Base-by-base conservation (phyloP, 2,888 invertebrate genomes). In the Germaria angustata region DNA sequence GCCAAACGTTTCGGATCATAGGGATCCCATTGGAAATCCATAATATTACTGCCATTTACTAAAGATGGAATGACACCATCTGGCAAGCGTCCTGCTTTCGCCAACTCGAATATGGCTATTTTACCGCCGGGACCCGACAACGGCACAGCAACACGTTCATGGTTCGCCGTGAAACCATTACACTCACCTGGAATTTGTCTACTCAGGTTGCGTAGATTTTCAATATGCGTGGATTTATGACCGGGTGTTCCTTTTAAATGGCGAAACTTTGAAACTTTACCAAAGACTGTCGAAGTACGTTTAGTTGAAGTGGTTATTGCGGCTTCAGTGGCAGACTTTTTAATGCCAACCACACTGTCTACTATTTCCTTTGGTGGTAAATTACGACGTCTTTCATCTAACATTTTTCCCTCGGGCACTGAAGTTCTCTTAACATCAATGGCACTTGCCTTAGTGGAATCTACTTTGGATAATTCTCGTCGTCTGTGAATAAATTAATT, bases 11-110 rank as follows among this genome's bases (percentile, higher is more conserved):
- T 92, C 85, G 94, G 93, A 90, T 97, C 93, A 91, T 98, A 98
- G 1, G 98, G 98, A 92, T 98, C 98, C 96, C 97, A 99, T 76
- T 95, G 94, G 92, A 98, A 97, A 92, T 99, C 99, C 93, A 96
- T 95, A 41, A 98, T 94, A 86, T 95, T 95, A 86, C 95, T 95
- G 69, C 97, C 96, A 91, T 98, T 97, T 80, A 98, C 95, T 86
- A 99, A 92, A n/a, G 97, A 96, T 39, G 96, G 96, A 86, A 94
- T 95, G 28, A 95, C 96, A 81, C 95, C 96, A 87, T 97, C 96
- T 1, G 95, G 94, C 68, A 96, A 91, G 85, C 96, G 94, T 8
- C 95, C 96, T 0, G 95, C 93, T 87, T 95, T 94, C 20, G 93
- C 94, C 68, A 98, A 92, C 91, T 97, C 96, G 86, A 98, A 93